phyloP scores from a whole-genome alignment of 2,888 invertebrate genomes.

The Troides aeacus region DNA sequence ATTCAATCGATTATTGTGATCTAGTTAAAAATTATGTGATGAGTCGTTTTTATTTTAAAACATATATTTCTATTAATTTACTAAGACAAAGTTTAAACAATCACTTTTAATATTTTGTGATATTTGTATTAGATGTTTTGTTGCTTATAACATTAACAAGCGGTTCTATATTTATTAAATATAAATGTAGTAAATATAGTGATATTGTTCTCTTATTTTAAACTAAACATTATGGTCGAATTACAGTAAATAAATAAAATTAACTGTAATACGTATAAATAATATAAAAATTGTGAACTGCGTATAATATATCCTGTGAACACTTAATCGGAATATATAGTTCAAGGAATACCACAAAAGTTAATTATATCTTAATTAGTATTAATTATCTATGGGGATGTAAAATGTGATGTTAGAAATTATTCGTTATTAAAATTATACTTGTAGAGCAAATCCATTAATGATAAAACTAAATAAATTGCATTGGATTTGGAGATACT shows the following conservation, averaged over 20 bases:
- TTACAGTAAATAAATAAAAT: background rate
- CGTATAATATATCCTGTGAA: background rate
- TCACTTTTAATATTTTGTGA: background rate
- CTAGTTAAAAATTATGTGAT: background rate
- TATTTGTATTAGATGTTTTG: background rate
- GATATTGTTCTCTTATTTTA: background rate
- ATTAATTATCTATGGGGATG: background rate
- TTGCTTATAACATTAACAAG: background rate
- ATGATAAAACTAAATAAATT: slow-evolving; percentile 4
- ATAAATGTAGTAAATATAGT: background rate
- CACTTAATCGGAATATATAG: background rate
- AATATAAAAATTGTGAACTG: background rate
- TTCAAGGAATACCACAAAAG: background rate
- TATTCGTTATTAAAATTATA: background rate
- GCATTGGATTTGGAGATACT: slow-evolving; percentile 12
- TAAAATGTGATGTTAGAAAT: slow-evolving; percentile 3
- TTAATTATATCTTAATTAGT: background rate
- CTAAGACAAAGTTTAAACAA: background rate
- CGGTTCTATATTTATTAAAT: background rate
- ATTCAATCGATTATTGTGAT: background rate
- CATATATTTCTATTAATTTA: background rate
- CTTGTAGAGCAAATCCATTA: slow-evolving; percentile 2
- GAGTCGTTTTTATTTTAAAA: background rate
- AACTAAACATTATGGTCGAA: background rate
- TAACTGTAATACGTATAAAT: background rate